A percentile compares a stretch with the other conserved stretches of the same genome.
Conservation (phyloP, 2,888 invertebrate genomes). For the Lasius platythorax region DNA sequence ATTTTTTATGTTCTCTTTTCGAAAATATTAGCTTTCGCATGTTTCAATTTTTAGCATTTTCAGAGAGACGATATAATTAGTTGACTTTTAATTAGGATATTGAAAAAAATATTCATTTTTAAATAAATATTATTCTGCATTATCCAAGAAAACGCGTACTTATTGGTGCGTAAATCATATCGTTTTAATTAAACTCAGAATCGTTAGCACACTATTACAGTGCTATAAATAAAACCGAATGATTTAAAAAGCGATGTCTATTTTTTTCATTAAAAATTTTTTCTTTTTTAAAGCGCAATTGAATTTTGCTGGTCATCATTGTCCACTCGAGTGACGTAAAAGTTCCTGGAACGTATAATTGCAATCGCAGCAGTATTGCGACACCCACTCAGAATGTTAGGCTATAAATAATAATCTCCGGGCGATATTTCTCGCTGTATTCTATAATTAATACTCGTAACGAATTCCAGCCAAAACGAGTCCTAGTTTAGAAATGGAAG, state of each 20-base stretch:
- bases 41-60: neutral
- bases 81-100: neutral
- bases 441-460: neutral
- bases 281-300: constrained; percentile 3
- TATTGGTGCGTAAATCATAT: neutral
- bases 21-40: neutral
- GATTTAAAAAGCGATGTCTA: neutral
- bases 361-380: neutral
- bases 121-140: neutral
- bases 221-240: neutral
- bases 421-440: constrained; percentile 20
- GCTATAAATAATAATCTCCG: constrained; percentile 29
- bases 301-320: constrained; percentile 24
- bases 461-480: neutral
- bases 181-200: constrained; percentile 5
- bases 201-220: neutral
- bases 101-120: neutral
- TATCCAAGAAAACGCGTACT: neutral
- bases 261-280: neutral
- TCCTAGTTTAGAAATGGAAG: neutral
- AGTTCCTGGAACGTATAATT: constrained; percentile 22
- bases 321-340: neutral
- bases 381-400: neutral
- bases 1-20: neutral
- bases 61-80: neutral